Evolutionary conservation across 92 coral and sea anemone genomes (phyloP).

Genomic region (Chrysogorgia sp.): DNA sequence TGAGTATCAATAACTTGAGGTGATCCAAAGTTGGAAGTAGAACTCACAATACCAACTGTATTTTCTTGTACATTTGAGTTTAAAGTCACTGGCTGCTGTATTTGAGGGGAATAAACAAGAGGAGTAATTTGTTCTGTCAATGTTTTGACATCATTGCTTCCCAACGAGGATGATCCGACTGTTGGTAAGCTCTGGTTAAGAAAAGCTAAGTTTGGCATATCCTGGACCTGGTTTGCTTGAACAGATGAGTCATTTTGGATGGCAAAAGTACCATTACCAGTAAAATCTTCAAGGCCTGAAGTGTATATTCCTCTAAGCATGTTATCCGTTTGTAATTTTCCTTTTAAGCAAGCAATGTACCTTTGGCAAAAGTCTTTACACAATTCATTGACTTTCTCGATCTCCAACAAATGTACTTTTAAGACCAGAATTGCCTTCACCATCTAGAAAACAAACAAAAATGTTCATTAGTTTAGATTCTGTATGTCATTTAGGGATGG

Average conservation of each 20-base stretch:
- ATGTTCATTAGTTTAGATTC: too few species aligned
- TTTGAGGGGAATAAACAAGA: slow-evolving; percentile 70
- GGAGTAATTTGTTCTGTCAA: slow-evolving; percentile 64
- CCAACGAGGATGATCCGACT: not conserved
- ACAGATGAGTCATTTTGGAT: slow-evolving; percentile 19
- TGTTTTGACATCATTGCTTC: not conserved
- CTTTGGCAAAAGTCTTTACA: slow-evolving; percentile 99
- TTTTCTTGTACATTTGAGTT: not conserved
- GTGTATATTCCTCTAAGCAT: slow-evolving; percentile 74
- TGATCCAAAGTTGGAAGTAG: slow-evolving; percentile 8
- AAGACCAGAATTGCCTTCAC: slow-evolving; percentile 96
- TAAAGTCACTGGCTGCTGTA: slow-evolving; percentile 41
- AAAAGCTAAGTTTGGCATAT: slow-evolving; percentile 26
- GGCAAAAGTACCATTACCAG: too few species aligned
- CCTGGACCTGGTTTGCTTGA: slow-evolving; percentile 34
- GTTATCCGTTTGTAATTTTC: slow-evolving; percentile 97
- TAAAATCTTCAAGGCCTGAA: slow-evolving; percentile 26
- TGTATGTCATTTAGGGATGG: too few species aligned
- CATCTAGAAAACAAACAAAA: slow-evolving; percentile 64
- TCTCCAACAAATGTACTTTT: slow-evolving; percentile 88
- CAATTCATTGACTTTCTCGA: slow-evolving; percentile 96
- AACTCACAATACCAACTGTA: slow-evolving; percentile 20
- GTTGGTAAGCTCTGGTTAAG: slow-evolving; percentile 48
- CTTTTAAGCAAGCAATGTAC: slow-evolving; percentile 98
- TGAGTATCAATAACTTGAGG: slow-evolving; percentile 50